Percentiles rank a stretch among this genome's conserved stretches.
Evolutionary conservation across 1,140 invertebrate species (phyloP).

Genomic region (Drosophila ercepeae): DNA sequence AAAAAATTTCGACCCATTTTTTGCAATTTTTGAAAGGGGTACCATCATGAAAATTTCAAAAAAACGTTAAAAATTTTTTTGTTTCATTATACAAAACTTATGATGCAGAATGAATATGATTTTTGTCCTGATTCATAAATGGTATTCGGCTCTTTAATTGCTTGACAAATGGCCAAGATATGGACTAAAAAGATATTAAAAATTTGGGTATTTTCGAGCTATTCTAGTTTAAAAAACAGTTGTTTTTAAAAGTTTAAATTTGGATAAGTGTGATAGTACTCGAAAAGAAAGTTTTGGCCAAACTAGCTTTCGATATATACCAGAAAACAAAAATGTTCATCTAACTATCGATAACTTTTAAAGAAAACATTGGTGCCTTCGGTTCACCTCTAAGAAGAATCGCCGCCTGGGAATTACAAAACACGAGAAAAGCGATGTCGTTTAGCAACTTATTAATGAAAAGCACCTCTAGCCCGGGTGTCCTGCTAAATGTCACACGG

Average conservation of each 20-base stretch:
- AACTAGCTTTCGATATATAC: too few species aligned
- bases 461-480: conserved; percentile 41
- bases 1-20: too few species aligned
- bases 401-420: conserved; percentile 56
- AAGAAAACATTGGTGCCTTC: not conserved
- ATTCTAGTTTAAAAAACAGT: too few species aligned
- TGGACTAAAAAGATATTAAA: not conserved
- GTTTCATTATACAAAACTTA: too few species aligned
- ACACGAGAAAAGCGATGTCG: conserved; percentile 61
- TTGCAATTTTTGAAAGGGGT: too few species aligned
- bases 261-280: too few species aligned
- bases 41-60: too few species aligned
- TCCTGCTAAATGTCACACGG: conserved; percentile 58
- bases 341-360: not conserved
- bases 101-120: too few species aligned
- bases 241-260: too few species aligned
- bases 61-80: too few species aligned
- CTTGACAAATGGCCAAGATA: not conserved
- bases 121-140: not conserved
- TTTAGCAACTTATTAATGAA: conserved; percentile 80
- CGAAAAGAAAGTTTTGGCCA: too few species aligned
- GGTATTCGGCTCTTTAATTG: not conserved
- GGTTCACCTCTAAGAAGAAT: not conserved
- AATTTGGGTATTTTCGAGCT: too few species aligned
- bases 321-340: not conserved